Conservation (phyloP, 2,113 vertebrate species). For the Macaca nemestrina region DNA sequence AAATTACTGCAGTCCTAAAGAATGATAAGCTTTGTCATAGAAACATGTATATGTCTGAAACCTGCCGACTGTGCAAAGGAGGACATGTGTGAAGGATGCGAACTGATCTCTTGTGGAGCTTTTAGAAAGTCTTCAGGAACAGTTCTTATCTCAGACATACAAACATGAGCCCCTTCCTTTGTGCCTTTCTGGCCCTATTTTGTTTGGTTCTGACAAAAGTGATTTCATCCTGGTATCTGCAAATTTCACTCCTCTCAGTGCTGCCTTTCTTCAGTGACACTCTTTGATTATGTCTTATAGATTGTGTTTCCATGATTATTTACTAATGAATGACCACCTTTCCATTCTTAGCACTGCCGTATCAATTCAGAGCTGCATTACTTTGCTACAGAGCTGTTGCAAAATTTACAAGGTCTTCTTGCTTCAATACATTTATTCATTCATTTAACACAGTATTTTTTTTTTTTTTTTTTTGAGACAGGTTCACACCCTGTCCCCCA, state of each 20-base stretch:
- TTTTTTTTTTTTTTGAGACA: too few relatives aligned
- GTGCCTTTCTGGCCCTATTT: background rate
- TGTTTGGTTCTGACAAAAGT: background rate
- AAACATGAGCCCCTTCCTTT: background rate
- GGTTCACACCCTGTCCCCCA: too few relatives aligned
- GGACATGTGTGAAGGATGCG: background rate
- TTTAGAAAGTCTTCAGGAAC: background rate
- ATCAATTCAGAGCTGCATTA: background rate
- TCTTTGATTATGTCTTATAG: background rate
- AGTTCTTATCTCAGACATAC: background rate
- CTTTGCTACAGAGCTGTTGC: background rate
- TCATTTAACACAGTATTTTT: background rate
- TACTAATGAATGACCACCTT: background rate
- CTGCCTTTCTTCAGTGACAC: background rate
- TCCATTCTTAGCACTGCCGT: background rate
- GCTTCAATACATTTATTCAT: background rate
- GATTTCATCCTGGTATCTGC: background rate
- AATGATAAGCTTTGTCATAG: background rate
- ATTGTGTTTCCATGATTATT: background rate
- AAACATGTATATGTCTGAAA: background rate
- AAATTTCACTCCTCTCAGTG: background rate
- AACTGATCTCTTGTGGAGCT: background rate
- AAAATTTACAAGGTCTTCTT: background rate
- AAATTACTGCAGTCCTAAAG: background rate
- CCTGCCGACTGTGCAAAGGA: background rate